A percentile compares a stretch with the other conserved stretches of the same genome.
phyloP scores from a whole-genome alignment of 2,888 invertebrate genomes.

The Athalia rosae region DNA sequence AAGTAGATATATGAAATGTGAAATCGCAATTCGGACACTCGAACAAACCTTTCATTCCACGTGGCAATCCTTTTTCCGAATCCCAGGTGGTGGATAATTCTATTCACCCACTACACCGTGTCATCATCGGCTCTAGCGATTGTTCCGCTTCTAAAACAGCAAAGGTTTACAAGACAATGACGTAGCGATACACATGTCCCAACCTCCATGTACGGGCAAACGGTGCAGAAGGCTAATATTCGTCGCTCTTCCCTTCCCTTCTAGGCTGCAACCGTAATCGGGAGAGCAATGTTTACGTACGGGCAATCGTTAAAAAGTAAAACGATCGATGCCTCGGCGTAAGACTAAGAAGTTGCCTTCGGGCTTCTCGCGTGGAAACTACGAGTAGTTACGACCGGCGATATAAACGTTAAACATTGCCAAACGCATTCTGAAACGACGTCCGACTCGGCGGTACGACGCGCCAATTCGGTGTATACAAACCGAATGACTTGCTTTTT shows the following conservation, averaged over 20 bases:
- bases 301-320: slow-evolving; percentile 38
- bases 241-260: not conserved
- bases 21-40: not conserved
- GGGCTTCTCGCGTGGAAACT: slow-evolving; percentile 39
- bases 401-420: slow-evolving; percentile 43
- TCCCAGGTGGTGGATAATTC: not conserved
- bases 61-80: not conserved
- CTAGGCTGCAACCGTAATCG: not conserved
- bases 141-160: no score
- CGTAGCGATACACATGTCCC: no score
- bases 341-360: slow-evolving; percentile 39
- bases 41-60: no score
- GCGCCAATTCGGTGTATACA: slow-evolving; percentile 32
- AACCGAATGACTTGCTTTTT: slow-evolving; percentile 39
- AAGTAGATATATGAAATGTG: not conserved
- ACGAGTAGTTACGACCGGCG: slow-evolving; percentile 41
- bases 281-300: slow-evolving; percentile 37
- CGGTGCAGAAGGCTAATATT: not conserved
- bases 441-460: slow-evolving; percentile 11
- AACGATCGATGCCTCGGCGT: slow-evolving; percentile 35
- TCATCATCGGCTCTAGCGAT: no score
- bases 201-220: not conserved
- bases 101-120: no score
- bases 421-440: slow-evolving; percentile 40
- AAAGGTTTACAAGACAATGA: no score